A percentile compares a stretch with the other conserved stretches of the same genome.
These are phyloP conservation scores for Philotrypesis tridentata DNA, from an alignment of 1,140 invertebrate genomes.

Conservation along the genomic window DNA sequence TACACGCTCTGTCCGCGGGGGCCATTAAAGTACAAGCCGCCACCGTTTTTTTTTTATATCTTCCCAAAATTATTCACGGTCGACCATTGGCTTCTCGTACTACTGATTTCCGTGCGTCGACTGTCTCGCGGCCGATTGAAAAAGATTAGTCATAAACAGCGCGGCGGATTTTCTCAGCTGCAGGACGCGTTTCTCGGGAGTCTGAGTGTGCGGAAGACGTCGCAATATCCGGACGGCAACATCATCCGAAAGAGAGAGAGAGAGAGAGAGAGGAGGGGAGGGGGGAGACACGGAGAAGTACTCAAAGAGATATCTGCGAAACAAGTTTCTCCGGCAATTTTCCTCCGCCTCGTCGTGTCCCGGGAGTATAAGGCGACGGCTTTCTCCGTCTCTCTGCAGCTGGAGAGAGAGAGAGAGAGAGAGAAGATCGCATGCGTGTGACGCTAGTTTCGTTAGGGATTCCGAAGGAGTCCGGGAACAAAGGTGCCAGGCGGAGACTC, in stretches of 20 bases:
- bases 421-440: slow-evolving; percentile 2
- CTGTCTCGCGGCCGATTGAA: neutral
- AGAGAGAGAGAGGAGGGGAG: neutral
- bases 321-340: slow-evolving; percentile 67
- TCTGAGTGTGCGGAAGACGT: neutral
- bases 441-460: slow-evolving; percentile 14
- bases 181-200: neutral
- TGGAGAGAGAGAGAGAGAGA: too few relatives aligned
- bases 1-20: too few relatives aligned
- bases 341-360: slow-evolving; percentile 48
- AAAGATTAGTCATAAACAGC: neutral
- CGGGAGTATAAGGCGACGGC: neutral
- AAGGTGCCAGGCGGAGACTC: slow-evolving; percentile 14
- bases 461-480: slow-evolving; percentile 9
- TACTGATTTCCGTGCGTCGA: neutral
- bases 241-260: slow-evolving; percentile 59
- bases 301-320: slow-evolving; percentile 66
- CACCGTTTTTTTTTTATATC: too few relatives aligned
- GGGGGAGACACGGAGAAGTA: slow-evolving; percentile 52
- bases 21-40: too few relatives aligned
- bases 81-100: neutral
- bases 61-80: too few relatives aligned
- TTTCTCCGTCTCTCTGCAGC: neutral
- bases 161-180: neutral
- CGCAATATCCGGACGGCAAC: slow-evolving; percentile 61